phyloP scores from a whole-genome alignment of 2,113 vertebrate species.

The Eulacestoma nigropectus region DNA sequence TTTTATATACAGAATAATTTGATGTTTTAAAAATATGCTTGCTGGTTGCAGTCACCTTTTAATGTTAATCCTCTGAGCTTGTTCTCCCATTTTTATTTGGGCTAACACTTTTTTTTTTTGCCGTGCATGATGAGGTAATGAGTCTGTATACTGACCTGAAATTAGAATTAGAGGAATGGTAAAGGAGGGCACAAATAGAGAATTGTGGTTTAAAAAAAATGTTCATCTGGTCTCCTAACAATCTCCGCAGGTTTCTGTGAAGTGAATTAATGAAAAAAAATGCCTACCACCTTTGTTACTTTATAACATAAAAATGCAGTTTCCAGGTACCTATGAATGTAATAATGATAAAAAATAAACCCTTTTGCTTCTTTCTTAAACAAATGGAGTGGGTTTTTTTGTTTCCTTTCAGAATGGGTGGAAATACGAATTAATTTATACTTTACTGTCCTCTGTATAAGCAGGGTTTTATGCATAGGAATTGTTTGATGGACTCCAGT shows the following conservation, averaged over 20 bases:
- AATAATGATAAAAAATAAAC: not conserved
- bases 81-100: not conserved
- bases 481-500: not conserved
- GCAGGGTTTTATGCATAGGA: not conserved
- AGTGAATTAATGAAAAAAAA: not conserved
- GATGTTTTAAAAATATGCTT: not conserved
- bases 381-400: not conserved
- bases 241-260: not conserved
- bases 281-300: not conserved
- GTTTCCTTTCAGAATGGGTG: not conserved
- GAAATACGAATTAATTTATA: not conserved
- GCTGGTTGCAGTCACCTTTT: not conserved
- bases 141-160: not conserved
- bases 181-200: not conserved
- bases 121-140: rapidly evolving
- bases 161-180: not conserved
- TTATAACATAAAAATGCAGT: not conserved
- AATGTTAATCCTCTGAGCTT: not conserved
- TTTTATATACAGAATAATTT: not conserved
- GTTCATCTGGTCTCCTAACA: not conserved
- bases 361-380: not conserved
- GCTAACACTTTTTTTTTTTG: not conserved
- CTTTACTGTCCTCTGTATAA: not conserved
- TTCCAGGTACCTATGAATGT: not conserved
- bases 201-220: not conserved